Evolutionary conservation across 37 sponge, comb jelly and placozoan genomes (phyloP).

Genomic region (Bolinopsis microptera): DNA sequence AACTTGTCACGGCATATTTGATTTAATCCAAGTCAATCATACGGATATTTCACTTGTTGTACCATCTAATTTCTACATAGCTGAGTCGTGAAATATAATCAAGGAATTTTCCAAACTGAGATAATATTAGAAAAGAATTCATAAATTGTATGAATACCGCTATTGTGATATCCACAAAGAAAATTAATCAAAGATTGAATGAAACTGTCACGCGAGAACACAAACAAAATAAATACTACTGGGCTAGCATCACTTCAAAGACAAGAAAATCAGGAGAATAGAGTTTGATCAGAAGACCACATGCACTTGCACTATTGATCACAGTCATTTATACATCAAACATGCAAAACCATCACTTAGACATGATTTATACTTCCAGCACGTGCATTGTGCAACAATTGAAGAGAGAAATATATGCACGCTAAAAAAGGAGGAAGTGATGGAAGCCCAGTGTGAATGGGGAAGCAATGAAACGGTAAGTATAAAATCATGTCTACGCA

Average conservation of each 20-base stretch:
- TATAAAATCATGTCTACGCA: slow-evolving; percentile 11
- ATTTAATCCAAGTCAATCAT: too few relatives aligned
- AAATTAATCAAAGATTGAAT: too few relatives aligned
- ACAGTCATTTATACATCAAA: neutral
- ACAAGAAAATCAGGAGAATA: neutral
- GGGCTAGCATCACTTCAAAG: neutral
- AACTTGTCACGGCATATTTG: too few relatives aligned
- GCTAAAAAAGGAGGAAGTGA: slow-evolving; percentile 23
- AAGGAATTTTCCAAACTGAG: too few relatives aligned
- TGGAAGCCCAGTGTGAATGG: neutral
- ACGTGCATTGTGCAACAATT: neutral
- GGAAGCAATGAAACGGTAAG: neutral
- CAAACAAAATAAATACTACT: neutral
- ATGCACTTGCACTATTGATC: neutral
- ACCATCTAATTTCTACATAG: too few relatives aligned
- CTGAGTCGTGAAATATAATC: too few relatives aligned
- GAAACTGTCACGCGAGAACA: too few relatives aligned
- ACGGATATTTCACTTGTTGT: too few relatives aligned
- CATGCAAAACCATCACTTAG: neutral
- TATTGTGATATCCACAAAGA: too few relatives aligned
- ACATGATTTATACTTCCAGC: neutral
- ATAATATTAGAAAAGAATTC: too few relatives aligned
- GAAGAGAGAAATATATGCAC: neutral
- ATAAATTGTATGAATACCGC: too few relatives aligned
- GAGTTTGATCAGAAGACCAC: neutral